Base-by-base conservation (phyloP, 2,113 vertebrate species). In the Oncorhynchus kisutch region DNA sequence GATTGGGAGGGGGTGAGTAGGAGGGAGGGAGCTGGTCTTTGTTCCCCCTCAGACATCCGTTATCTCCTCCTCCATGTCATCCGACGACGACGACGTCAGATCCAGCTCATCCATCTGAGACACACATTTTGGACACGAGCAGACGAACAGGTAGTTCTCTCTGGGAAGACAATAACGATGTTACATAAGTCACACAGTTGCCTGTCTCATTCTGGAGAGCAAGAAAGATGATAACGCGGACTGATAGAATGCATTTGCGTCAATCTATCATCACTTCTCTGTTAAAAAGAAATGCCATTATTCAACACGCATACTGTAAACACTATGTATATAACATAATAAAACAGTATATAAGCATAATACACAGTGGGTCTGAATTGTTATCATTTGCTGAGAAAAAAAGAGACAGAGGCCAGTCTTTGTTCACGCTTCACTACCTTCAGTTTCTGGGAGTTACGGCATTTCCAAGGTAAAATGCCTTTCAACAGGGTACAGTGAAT, bases 121-220 rank as follows among this genome's bases (percentile, higher is more conserved):
- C 70, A 94, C 78, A 87, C 98, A 99, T 94, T 97, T 99, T 70
- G 95, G 94, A 84, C 98, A 99, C 12, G 96, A 96, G 90, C 97
- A 99, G 79, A 94, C 89, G 11, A 99, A 99, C 80, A 99, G 91
- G 89, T 99, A 99, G 91, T 99, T 99, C 91, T 99, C 98, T 93
- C 97, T 99, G 87, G 27, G 73, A 81, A 68, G 64, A 24, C 75
- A 85, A 75, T 14, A 64, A 69, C 1, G 25, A 2, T n/a, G 29
- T 24, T 64, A 18, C 45, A 65, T 70, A 34, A 60, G 77, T 85
- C 70, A 86, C 24, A 68, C 11, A n/a, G 31, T 70, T 81, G 76
- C 69, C 7, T 2, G 16, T 70, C 65, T 79, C 1, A 20, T 68
- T 67, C 29, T 60, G 25, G 34, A 73, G 27, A 67, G 3, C 2